Conservation (phyloP, 2,113 vertebrate genomes). For the Gobius niger region DNA sequence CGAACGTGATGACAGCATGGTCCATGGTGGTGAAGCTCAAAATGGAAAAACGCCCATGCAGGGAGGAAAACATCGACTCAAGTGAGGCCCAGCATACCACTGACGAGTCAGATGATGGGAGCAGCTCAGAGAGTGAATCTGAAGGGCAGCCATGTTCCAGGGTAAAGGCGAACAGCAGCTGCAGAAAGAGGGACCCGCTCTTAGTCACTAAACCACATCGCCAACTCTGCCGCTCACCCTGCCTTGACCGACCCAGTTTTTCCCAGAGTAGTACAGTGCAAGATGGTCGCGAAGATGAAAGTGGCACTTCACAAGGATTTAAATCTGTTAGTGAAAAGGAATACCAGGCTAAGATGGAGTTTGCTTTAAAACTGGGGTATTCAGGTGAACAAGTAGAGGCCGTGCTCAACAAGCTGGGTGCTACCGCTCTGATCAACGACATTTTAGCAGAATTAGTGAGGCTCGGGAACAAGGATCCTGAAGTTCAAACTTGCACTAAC, state of each 20-base stretch:
- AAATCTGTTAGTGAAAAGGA: slow-evolving; percentile 80
- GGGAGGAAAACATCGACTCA: slow-evolving; percentile 82
- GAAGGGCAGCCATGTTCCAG: slow-evolving; percentile 77
- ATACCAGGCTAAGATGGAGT: slow-evolving; percentile 96
- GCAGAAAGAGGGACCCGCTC: slow-evolving; percentile 79
- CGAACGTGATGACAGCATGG: slow-evolving; percentile 93
- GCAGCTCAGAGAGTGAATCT: slow-evolving; percentile 90
- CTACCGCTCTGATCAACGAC: slow-evolving; percentile 93
- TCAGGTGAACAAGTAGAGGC: slow-evolving; percentile 92
- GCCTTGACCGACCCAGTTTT: slow-evolving; percentile 93
- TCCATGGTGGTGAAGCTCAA: slow-evolving; percentile 87
- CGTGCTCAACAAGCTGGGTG: slow-evolving; percentile 91
- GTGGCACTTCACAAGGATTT: slow-evolving; percentile 37
- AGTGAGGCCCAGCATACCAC: slow-evolving; percentile 76
- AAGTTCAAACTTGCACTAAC: slow-evolving; percentile 77
- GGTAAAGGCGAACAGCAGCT: slow-evolving; percentile 52
- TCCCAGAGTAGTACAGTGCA: slow-evolving; percentile 91
- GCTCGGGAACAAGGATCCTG: slow-evolving; percentile 93
- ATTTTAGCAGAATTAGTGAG: slow-evolving; percentile 93
- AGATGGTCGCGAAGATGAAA: slow-evolving; percentile 80
- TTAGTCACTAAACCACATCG: slow-evolving; percentile 85
- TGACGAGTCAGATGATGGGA: slow-evolving; percentile 87
- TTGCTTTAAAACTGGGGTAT: slow-evolving; percentile 96
- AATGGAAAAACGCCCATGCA: slow-evolving; percentile 91
- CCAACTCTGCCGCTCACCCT: slow-evolving; percentile 95